Percentiles rank a stretch among this genome's conserved stretches.
Evolutionary conservation across 2,888 invertebrate genomes (phyloP).

Genomic region (Erpobdella octoculata): DNA sequence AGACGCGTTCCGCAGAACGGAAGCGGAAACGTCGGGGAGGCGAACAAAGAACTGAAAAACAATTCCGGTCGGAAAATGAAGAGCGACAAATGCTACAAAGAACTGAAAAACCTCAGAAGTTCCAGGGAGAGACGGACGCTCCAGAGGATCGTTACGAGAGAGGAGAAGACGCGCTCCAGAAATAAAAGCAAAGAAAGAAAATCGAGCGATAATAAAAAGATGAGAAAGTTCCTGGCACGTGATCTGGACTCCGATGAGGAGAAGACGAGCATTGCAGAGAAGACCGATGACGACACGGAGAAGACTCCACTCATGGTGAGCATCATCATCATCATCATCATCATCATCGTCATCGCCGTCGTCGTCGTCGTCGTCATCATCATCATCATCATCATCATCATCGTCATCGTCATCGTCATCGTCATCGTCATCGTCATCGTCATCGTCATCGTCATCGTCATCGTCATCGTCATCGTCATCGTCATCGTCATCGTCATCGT

Average conservation of each 20-base stretch:
- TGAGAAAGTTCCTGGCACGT: too few species aligned
- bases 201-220: too few species aligned
- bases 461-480: constrained; percentile 9
- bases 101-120: background rate
- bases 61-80: too few species aligned
- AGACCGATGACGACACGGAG: constrained; percentile 6
- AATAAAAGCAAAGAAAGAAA: background rate
- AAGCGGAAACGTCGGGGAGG: background rate
- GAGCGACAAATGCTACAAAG: background rate
- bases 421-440: constrained; percentile 13
- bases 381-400: constrained; percentile 26
- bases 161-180: background rate
- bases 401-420: constrained; percentile 12
- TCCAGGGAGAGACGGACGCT: background rate
- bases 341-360: background rate
- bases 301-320: background rate
- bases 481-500: background rate
- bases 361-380: constrained; percentile 15
- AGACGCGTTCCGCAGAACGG: background rate
- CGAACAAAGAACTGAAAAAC: too few species aligned
- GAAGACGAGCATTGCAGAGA: background rate
- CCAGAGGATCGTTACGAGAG: background rate
- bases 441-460: background rate
- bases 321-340: background rate
- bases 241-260: background rate